Conservation (phyloP, 2,888 invertebrate genomes). For the Lasioglossum villosulum region DNA sequence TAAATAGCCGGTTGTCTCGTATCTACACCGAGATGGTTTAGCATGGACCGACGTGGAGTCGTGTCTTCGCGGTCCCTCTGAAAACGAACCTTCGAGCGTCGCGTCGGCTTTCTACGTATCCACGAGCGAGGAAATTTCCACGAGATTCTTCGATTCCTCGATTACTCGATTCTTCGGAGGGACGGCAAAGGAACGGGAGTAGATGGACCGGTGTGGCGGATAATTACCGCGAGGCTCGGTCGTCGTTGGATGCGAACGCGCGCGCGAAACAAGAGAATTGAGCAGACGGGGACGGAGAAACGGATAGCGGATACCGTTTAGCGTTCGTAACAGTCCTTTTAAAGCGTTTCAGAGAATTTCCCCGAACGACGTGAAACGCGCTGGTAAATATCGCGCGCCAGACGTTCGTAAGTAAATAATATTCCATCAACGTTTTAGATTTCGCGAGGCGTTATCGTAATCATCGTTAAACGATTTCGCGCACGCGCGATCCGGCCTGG, state of each 20-base stretch:
- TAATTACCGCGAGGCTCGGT: slow-evolving; percentile 73
- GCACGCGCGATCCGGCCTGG: background rate
- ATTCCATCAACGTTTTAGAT: slow-evolving; percentile 21
- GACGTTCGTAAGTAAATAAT: slow-evolving; percentile 33
- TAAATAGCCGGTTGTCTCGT: slow-evolving; percentile 80
- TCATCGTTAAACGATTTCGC: slow-evolving; percentile 28
- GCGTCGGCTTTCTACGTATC: background rate
- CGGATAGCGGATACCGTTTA: slow-evolving; percentile 28
- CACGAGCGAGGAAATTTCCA: background rate
- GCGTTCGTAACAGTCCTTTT: slow-evolving; percentile 19
- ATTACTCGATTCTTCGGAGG: slow-evolving; percentile 21
- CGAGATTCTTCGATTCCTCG: background rate
- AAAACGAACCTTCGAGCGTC: slow-evolving; percentile 18
- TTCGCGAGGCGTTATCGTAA: slow-evolving; percentile 34
- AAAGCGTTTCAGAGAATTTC: slow-evolving; percentile 21
- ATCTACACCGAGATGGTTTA: slow-evolving; percentile 75
- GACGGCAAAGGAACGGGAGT: slow-evolving; percentile 51
- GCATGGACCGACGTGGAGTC: slow-evolving; percentile 59
- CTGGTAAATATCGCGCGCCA: background rate
- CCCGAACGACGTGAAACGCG: background rate
- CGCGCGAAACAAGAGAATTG: slow-evolving; percentile 14
- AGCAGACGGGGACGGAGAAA: slow-evolving; percentile 29
- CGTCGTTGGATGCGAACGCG: slow-evolving; percentile 56
- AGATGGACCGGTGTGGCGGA: slow-evolving; percentile 78
- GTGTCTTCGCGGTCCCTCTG: slow-evolving; percentile 37